phyloP scores from a whole-genome alignment of 2,888 invertebrate genomes.

The Synergus itoensis region DNA sequence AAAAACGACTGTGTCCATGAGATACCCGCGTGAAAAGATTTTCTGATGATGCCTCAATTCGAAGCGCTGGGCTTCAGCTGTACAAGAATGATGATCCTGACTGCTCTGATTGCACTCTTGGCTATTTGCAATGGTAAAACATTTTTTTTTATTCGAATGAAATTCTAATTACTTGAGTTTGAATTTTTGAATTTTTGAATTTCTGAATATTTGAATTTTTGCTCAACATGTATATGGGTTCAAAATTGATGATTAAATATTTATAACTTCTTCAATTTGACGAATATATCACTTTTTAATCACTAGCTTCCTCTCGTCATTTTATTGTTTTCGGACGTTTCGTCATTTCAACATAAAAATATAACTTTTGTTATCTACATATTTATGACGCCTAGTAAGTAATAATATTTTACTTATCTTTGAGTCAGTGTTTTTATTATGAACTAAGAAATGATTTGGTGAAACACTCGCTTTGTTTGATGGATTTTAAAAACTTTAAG shows the following conservation, averaged over 20 bases:
- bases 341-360: not conserved
- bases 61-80: not conserved
- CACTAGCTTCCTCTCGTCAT: too few species aligned
- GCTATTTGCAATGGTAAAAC: slow-evolving; percentile 49
- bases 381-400: too few species aligned
- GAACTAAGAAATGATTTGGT: too few species aligned
- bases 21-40: slow-evolving; percentile 26
- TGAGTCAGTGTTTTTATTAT: too few species aligned
- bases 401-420: too few species aligned
- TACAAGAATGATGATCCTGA: slow-evolving; percentile 14
- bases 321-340: too few species aligned
- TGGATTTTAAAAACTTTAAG: too few species aligned
- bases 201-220: not conserved
- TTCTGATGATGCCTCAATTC: slow-evolving; percentile 23
- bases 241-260: too few species aligned
- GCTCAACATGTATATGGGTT: not conserved
- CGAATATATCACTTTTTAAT: too few species aligned
- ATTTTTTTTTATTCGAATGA: not conserved
- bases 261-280: too few species aligned
- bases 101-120: slow-evolving; percentile 52
- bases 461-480: too few species aligned
- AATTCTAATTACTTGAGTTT: not conserved
- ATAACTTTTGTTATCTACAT: too few species aligned
- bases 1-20: slow-evolving; percentile 31
- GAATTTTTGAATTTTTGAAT: not conserved